A percentile compares a stretch with the other conserved stretches of the same genome.
These are phyloP conservation scores for Leptodactylus fallax DNA, from an alignment of 2,797 vertebrate genomes.

Conservation along the genomic window DNA sequence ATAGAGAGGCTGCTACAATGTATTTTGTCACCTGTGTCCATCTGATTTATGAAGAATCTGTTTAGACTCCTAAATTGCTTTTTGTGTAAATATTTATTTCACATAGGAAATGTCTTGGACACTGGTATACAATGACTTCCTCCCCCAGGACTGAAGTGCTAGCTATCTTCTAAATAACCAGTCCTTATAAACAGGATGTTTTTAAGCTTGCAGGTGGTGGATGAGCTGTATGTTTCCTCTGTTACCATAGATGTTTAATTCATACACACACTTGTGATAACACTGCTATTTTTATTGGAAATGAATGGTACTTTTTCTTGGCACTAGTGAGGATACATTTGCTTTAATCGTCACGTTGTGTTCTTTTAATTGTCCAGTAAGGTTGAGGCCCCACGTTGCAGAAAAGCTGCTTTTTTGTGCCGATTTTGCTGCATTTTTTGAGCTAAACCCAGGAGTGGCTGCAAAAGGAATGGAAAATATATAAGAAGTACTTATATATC, in stretches of 20 bases:
- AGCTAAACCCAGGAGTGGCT: too few species aligned
- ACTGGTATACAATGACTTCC: constrained; percentile 51
- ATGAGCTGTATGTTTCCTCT: constrained; percentile 41
- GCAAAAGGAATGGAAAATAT: too few species aligned
- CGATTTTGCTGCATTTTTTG: too few species aligned
- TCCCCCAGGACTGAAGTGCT: constrained; percentile 30
- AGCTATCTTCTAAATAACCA: constrained; percentile 34
- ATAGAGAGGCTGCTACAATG: background rate
- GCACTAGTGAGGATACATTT: background rate
- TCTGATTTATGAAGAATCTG: background rate
- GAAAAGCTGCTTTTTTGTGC: too few species aligned
- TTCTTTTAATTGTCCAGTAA: background rate
- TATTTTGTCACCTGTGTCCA: constrained; percentile 34
- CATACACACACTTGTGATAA: constrained; percentile 21
- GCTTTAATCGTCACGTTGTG: background rate
- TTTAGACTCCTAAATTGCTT: constrained; percentile 13
- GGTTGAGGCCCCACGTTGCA: too few species aligned
- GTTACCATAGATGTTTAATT: constrained; percentile 43
- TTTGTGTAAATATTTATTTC: constrained; percentile 44
- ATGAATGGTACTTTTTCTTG: constrained; percentile 11
- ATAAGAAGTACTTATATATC: too few species aligned
- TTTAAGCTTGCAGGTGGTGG: constrained; percentile 53
- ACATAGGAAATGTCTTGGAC: constrained; percentile 46
- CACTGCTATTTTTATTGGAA: constrained; percentile 21
- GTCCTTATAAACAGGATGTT: constrained; percentile 61